Conservation (phyloP, 2,113 vertebrate species). For the Oreochromis niloticus region DNA sequence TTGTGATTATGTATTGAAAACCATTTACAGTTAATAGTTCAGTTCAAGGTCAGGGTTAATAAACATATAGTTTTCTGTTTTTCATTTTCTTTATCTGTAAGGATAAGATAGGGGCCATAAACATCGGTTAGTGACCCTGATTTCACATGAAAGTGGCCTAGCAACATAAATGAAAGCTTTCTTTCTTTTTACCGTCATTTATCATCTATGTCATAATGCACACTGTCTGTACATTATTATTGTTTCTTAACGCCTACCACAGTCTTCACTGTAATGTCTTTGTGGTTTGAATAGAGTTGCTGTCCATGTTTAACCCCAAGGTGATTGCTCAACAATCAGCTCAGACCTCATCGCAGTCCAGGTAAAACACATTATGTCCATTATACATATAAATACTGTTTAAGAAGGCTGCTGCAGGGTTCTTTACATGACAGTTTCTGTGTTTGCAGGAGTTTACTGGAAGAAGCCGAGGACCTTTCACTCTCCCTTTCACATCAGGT, state of each 20-base stretch:
- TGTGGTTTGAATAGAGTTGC: slow-evolving; percentile 46
- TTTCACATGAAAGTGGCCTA: background rate
- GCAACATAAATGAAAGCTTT: background rate
- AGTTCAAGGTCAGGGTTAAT: background rate
- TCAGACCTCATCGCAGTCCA: slow-evolving; percentile 20
- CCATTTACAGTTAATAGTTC: background rate
- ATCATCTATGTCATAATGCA: background rate
- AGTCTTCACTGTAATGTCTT: background rate
- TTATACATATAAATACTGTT: background rate
- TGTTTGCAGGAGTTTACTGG: slow-evolving; percentile 55
- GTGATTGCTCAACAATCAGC: slow-evolving; percentile 4
- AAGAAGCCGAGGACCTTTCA: slow-evolving; percentile 47
- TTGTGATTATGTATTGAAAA: background rate
- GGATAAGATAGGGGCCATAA: slow-evolving; percentile 21
- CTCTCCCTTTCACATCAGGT: slow-evolving; percentile 50
- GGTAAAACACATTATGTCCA: slow-evolving; percentile 26
- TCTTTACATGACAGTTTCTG: background rate
- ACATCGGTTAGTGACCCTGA: background rate
- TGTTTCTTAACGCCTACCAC: background rate
- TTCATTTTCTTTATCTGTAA: background rate
- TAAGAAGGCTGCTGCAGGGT: background rate
- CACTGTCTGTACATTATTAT: background rate
- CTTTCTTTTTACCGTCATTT: background rate
- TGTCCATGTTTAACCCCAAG: slow-evolving; percentile 67
- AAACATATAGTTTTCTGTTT: background rate